These are phyloP conservation scores for Gymnosoma rotundatum DNA, from an alignment of 2,888 invertebrate species.

Conservation along the genomic window DNA sequence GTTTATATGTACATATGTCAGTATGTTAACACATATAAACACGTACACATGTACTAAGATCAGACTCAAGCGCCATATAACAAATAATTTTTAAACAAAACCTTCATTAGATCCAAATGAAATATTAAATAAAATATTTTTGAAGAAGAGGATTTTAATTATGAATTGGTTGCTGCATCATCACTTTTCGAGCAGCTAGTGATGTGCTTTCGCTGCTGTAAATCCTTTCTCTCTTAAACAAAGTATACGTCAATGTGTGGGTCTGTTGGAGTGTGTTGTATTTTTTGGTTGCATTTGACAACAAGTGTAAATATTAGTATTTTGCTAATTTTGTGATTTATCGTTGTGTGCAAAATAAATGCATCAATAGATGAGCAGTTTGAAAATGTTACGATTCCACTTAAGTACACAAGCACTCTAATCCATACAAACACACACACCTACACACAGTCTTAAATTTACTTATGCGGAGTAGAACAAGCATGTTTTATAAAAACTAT, in stretches of 20 bases:
- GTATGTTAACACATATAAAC: too few species aligned
- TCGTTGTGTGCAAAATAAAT: conserved; percentile 65
- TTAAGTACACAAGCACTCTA: conserved; percentile 17
- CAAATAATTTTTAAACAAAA: not conserved
- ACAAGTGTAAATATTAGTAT: conserved; percentile 70
- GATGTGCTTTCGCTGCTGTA: not conserved
- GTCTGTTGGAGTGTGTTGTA: not conserved
- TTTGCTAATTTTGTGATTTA: conserved; percentile 71
- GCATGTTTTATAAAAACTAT: not conserved
- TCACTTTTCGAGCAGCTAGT: conserved; percentile 11
- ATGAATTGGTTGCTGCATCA: conserved; percentile 40
- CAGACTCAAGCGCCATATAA: too few species aligned
- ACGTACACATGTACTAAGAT: too few species aligned
- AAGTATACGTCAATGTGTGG: not conserved
- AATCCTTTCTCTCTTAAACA: conserved; percentile 1
- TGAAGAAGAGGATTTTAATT: conserved; percentile 8
- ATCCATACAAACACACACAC: not conserved
- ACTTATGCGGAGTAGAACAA: not conserved
- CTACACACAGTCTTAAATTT: not conserved
- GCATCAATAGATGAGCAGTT: conserved; percentile 54
- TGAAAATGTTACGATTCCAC: conserved; percentile 44
- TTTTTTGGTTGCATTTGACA: conserved; percentile 64
- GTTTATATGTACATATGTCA: too few species aligned
- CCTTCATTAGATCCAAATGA: too few species aligned
- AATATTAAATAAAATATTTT: conserved; percentile 44